Percentiles rank a stretch among this genome's conserved stretches.
These are phyloP conservation scores for Etheostoma spectabile DNA, from an alignment of 2,113 vertebrate genomes.

Conservation along the genomic window DNA sequence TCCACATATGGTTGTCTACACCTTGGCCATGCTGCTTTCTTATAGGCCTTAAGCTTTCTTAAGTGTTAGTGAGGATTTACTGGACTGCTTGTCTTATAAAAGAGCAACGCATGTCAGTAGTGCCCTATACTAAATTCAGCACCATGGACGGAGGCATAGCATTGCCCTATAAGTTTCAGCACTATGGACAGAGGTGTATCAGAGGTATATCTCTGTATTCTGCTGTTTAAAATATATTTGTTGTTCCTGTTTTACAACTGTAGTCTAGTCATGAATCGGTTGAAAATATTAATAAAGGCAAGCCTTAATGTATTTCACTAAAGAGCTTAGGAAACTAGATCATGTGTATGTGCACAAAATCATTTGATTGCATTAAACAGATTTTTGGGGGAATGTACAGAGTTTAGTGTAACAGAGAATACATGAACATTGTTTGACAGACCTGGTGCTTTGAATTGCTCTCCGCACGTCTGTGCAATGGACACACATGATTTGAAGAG, in stretches of 20 bases:
- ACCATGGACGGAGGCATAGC: conserved; percentile 42
- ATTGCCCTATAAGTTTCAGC: not conserved
- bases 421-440: conserved; percentile 27
- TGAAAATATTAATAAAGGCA: conserved; percentile 26
- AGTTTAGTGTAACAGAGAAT: conserved; percentile 33
- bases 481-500: conserved; percentile 37
- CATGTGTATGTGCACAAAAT: conserved; percentile 10
- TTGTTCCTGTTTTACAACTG: conserved; percentile 19
- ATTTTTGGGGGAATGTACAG: not conserved
- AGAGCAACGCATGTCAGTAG: conserved; percentile 17
- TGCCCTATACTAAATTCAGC: conserved; percentile 45
- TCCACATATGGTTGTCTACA: conserved; percentile 37
- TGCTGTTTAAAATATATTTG: not conserved
- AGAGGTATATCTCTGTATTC: conserved; percentile 1
- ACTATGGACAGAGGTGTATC: conserved; percentile 22
- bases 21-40: conserved; percentile 15
- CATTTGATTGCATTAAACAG: conserved; percentile 15
- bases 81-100: conserved; percentile 9
- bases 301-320: conserved; percentile 35
- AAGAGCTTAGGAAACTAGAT: conserved; percentile 28
- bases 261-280: not conserved
- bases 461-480: conserved; percentile 27
- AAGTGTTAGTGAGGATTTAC: conserved; percentile 18
- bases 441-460: conserved; percentile 26
- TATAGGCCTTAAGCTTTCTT: conserved; percentile 6